Evolutionary conservation across 2,797 vertebrate species (phyloP), one percentile per base, ranked within the genome.

Genomic region (Poeciliopsis presidionis): DNA sequence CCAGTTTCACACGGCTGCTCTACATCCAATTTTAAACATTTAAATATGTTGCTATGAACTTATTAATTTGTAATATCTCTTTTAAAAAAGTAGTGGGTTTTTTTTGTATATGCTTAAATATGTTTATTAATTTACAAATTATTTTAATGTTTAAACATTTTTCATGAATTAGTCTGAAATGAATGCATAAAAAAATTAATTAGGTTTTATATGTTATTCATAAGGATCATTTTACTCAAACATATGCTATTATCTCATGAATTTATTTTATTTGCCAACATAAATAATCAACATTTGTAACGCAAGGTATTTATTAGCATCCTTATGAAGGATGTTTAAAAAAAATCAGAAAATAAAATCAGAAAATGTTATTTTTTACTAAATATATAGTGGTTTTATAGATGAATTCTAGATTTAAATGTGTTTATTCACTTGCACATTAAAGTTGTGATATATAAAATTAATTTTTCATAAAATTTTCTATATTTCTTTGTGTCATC

Each of bases 1-100:
- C n/a, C 51, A 71, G 43, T 5, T 65, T 51, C 36, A n/a, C 67
- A 20, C 39, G 49, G 69, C 57, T 57, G 43, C 70, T 67, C 85
- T 7, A 3, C 61, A 83, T 79, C 81, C 30, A 71, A 57, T 82
- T 75, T 73, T 55, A 3, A 39, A 59, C 11, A 28, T 63, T 3
- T 22, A 16, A 36, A 63, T 36, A 8, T 33, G 7, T 16, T 33
- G 2, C 16, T 63, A 7, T 36, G 1, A 8, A 30, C 2, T 6
- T 63, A 61, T 33, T 53, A 9, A 7, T 53, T 25, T 53, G 2
- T 9, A 25, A 53, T 18, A 33, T 61, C 14, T 33, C 16, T 61
- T 5, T 36, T 36, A 16, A 30, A 61, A 53, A 22, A 53, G 1
- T n/a, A n/a, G 7, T 28, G 2, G n/a, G n/a, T n/a, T 13, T 28